Conservation (phyloP, 2,888 invertebrate species). For the Zaprionus lineosus region DNA sequence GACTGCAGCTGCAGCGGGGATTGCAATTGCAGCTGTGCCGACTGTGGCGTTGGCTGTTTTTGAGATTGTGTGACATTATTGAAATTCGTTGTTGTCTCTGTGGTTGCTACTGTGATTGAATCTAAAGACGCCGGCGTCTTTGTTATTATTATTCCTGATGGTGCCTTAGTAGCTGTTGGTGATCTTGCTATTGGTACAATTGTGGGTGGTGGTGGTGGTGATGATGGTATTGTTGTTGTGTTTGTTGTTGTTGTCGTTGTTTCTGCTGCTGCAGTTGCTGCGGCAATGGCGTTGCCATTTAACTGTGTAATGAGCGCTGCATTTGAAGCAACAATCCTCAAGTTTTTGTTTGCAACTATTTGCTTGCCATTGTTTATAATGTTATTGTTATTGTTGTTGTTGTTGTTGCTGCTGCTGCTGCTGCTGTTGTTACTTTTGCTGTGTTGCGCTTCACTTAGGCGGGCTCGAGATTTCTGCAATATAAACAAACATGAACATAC, state of each 20-base stretch:
- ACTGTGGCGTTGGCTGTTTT: slow-evolving; percentile 54
- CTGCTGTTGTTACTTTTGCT: slow-evolving; percentile 42
- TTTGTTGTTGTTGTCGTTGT: slow-evolving; percentile 23
- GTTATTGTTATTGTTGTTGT: slow-evolving; percentile 17
- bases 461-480: slow-evolving; percentile 77
- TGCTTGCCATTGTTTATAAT: slow-evolving; percentile 41
- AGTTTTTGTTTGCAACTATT: slow-evolving; percentile 41
- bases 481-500: slow-evolving; percentile 13
- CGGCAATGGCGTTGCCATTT: slow-evolving; percentile 38
- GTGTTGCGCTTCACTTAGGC: slow-evolving; percentile 68
- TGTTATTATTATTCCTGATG: slow-evolving; percentile 33
- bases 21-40: slow-evolving; percentile 57
- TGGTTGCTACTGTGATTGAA: slow-evolving; percentile 35
- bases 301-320: slow-evolving; percentile 45
- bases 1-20: slow-evolving; percentile 55
- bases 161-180: slow-evolving; percentile 28
- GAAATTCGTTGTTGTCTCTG: slow-evolving; percentile 66
- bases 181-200: slow-evolving; percentile 26
- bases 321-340: slow-evolving; percentile 51
- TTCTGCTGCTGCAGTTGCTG: slow-evolving; percentile 42
- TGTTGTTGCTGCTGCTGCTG: slow-evolving; percentile 33
- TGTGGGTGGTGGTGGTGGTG: slow-evolving; percentile 30
- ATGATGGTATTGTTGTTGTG: slow-evolving; percentile 34
- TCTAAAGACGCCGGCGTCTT: slow-evolving; percentile 76
- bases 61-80: slow-evolving; percentile 79